Evolutionary conservation across 2,888 invertebrate species (phyloP), one percentile per base, ranked within the genome.

Genomic region (Platycheirus rosarum): DNA sequence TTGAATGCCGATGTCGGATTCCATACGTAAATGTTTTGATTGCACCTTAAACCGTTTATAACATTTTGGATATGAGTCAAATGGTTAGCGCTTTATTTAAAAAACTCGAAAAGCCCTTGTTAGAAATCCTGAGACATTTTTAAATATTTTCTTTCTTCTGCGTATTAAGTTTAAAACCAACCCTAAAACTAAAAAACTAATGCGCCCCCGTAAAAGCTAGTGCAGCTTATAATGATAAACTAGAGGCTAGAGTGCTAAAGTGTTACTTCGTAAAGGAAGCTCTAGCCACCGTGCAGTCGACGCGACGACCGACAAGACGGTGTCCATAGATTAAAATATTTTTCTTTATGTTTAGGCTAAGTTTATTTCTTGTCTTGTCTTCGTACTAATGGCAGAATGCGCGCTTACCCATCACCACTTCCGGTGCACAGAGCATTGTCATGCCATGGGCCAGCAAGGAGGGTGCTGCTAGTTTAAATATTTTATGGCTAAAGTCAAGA

Each of bases 311-410:
- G 23, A 14, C 9, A 14, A 29, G 7, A 29, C n/a, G 32, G 29
- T 40, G 69, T 35, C 20, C 57, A 55, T 63, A 35, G 48, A 63
- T 74, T 57, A 62, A 62, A 62, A n/a, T n/a, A n/a, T 63, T 74
- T 44, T 63, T 42, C 44, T n/a, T 29, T 14, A 29, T 49, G 26
- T 44, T 69, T 48, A 26, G 57, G 26, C 29, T 44, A 29, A 51
- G 57, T 51, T 46, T 46, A 70, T 62, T 53, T 55, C 73, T 77
- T 68, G 62, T 66, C 70, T 70, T 70, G 65, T 75, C 75, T 75
- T 65, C 49, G 23, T 51, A 55, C 13, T 23, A 35, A 7, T 23
- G 13, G 40, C 42, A 44, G 23, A 29, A 29, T 32, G 42, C 29
- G 37, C 42, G 37, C 32, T 32, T 48, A 65, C 49, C 77, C 65